These are phyloP conservation scores for Byasa hedistus DNA, from an alignment of 2,888 invertebrate species.

Conservation along the genomic window DNA sequence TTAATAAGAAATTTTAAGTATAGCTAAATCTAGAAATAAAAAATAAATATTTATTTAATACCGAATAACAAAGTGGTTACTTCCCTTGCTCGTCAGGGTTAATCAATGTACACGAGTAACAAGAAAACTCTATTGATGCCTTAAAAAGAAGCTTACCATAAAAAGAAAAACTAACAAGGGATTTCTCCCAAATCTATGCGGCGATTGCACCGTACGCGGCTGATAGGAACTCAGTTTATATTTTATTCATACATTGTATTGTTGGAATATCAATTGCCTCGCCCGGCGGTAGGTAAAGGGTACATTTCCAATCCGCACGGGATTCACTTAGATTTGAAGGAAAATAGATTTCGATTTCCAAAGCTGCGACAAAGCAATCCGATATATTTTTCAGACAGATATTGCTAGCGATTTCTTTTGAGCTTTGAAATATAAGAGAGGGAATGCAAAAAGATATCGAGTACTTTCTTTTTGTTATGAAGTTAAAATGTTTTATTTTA, in stretches of 20 bases:
- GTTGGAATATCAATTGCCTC: conserved; percentile 80
- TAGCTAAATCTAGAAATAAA: background rate
- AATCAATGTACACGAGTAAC: conserved; percentile 7
- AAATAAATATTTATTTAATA: background rate
- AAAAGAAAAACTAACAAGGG: conserved; percentile 52
- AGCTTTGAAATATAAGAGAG: conserved; percentile 79
- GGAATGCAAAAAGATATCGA: conserved; percentile 67
- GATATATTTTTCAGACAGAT: conserved; percentile 81
- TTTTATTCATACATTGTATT: conserved; percentile 81
- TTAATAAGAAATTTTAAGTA: too few relatives aligned
- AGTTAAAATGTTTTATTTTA: conserved; percentile 18
- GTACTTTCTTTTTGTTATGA: conserved; percentile 55
- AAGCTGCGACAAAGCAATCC: conserved; percentile 81
- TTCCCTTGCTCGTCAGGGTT: background rate
- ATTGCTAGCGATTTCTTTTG: conserved; percentile 80
- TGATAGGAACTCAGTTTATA: conserved; percentile 78
- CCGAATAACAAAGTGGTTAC: background rate
- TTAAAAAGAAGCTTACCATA: conserved; percentile 35
- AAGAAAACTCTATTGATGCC: conserved; percentile 8
- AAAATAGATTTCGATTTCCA: conserved; percentile 81
- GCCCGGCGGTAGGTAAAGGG: conserved; percentile 80
- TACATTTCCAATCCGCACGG: conserved; percentile 80
- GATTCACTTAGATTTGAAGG: conserved; percentile 81
- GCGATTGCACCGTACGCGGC: conserved; percentile 66
- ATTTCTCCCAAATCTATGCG: conserved; percentile 62